phyloP scores from a whole-genome alignment of 2,797 vertebrate genomes.

The Crocidura indochinensis region DNA sequence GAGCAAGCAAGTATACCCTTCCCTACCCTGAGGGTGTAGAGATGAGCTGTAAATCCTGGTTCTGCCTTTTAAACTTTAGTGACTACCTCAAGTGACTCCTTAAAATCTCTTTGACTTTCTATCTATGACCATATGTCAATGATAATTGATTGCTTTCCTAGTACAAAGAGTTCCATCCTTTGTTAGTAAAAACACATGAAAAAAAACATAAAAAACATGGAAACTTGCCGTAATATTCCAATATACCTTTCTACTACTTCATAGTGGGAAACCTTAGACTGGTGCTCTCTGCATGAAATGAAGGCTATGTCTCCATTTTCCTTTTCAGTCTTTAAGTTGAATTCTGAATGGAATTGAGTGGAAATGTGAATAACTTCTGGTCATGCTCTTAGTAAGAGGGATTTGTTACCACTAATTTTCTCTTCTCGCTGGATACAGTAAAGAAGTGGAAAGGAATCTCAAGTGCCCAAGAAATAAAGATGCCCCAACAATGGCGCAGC shows the following conservation, averaged over 20 bases:
- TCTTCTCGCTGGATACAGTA: background rate
- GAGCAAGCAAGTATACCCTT: background rate
- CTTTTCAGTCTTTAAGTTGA: background rate
- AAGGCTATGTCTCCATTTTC: background rate
- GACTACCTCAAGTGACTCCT: background rate
- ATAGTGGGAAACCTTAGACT: background rate
- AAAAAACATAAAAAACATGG: no score
- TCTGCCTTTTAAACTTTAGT: background rate
- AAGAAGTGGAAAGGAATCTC: background rate
- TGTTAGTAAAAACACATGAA: background rate
- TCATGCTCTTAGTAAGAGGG: background rate
- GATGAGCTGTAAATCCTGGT: background rate
- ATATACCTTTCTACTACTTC: background rate
- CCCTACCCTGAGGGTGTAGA: background rate
- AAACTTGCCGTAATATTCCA: background rate
- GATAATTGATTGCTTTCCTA: background rate
- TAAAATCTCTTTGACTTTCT: slow-evolving; percentile 15
- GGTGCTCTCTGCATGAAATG: background rate
- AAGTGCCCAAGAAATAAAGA: background rate
- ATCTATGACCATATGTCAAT: background rate
- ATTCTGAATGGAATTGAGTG: background rate
- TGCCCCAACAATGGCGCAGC: background rate
- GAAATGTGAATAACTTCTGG: background rate
- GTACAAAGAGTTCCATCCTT: slow-evolving; percentile 22
- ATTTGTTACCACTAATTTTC: background rate